A percentile compares a stretch with the other conserved stretches of the same genome.
Evolutionary conservation across 2,888 invertebrate genomes (phyloP).

Genomic region (Cyaniris semiargus): DNA sequence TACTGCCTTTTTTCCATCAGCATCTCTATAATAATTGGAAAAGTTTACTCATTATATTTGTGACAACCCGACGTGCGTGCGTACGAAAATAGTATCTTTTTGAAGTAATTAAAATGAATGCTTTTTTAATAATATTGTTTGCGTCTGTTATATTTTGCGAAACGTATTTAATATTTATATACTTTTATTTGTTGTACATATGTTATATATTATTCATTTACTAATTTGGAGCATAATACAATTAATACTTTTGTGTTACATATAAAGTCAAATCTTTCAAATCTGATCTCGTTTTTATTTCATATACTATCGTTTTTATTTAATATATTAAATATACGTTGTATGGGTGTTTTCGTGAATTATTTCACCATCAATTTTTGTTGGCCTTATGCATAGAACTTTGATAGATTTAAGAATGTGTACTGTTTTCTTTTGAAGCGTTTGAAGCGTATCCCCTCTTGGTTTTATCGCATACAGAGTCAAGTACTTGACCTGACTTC

Average conservation of each 20-base stretch:
- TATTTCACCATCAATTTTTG: not conserved
- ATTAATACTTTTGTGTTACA: too few species aligned
- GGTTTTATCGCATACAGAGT: not conserved
- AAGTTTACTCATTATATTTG: constrained; percentile 77
- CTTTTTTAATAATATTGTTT: not conserved
- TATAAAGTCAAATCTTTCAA: too few species aligned
- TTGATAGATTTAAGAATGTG: constrained; percentile 5
- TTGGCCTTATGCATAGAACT: constrained; percentile 13
- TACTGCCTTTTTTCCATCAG: constrained; percentile 57
- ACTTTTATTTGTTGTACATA: too few species aligned
- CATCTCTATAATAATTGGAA: constrained; percentile 76
- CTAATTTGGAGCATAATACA: too few species aligned
- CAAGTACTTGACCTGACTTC: constrained; percentile 12
- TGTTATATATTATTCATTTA: too few species aligned
- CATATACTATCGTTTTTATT: too few species aligned
- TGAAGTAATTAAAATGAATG: constrained; percentile 5
- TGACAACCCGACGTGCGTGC: constrained; percentile 47
- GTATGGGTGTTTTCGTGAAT: too few species aligned
- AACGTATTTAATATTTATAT: too few species aligned
- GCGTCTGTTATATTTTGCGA: not conserved
- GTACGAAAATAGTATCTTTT: not conserved
- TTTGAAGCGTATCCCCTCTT: constrained; percentile 16
- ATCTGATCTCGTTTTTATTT: too few species aligned
- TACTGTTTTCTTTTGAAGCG: constrained; percentile 15
- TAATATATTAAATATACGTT: too few species aligned